Evolutionary conservation across 2,113 vertebrate species (phyloP).

Genomic region (Hystrix brachyura): DNA sequence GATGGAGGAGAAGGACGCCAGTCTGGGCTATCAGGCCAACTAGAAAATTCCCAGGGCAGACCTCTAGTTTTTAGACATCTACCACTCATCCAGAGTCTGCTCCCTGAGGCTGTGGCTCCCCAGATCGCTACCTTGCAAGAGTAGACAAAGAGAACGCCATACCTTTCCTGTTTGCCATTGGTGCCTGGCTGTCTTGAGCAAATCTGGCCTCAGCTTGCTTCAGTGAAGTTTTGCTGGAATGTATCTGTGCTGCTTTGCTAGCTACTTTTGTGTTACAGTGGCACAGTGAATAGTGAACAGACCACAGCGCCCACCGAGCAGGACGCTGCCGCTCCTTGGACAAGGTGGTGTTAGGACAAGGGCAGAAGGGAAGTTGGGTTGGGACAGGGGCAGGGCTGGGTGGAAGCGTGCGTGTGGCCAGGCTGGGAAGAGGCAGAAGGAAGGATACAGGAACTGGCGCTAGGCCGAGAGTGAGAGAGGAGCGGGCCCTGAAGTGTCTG

Average conservation of each 20-base stretch:
- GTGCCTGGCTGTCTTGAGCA: neutral
- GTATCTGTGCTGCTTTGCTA: neutral
- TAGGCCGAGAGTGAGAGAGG: neutral
- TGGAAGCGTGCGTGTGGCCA: rapidly evolving
- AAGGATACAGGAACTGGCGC: rapidly evolving
- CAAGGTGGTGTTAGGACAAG: neutral
- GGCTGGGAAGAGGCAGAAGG: neutral
- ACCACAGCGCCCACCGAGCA: rapidly evolving
- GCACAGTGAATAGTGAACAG: neutral
- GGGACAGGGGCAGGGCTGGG: neutral
- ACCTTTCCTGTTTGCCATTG: neutral
- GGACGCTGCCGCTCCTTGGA: neutral
- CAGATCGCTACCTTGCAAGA: neutral
- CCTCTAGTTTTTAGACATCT: neutral
- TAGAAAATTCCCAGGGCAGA: neutral
- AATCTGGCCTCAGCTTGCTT: neutral
- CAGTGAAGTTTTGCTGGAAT: neutral
- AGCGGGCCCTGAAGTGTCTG: neutral
- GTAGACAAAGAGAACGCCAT: neutral
- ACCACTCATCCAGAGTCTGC: neutral
- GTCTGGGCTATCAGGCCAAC: neutral
- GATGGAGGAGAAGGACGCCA: neutral
- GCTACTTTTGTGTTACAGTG: neutral
- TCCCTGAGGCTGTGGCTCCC: neutral
- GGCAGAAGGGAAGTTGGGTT: neutral